A percentile compares a stretch with the other conserved stretches of the same genome.
These are phyloP conservation scores for Xiphophorus couchianus DNA, from an alignment of 2,113 vertebrate genomes.

Conservation along the genomic window DNA sequence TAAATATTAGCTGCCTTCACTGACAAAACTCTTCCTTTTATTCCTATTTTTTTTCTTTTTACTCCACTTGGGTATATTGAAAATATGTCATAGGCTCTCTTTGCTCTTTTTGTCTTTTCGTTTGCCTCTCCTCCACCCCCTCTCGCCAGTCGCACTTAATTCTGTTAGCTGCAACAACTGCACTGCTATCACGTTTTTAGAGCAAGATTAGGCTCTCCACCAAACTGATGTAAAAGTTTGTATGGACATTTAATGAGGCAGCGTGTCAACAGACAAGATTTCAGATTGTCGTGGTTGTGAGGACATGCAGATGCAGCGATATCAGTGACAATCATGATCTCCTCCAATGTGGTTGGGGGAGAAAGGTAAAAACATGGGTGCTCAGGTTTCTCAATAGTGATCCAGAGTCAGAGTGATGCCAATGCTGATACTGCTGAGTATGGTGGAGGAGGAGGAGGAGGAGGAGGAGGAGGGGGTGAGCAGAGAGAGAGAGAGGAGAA, in stretches of 20 bases:
- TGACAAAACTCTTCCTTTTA: not conserved
- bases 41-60: not conserved
- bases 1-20: conserved; percentile 16
- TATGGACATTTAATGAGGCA: not conserved
- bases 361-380: conserved; percentile 15
- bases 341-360: conserved; percentile 34
- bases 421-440: conserved; percentile 57
- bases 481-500: conserved; percentile 16
- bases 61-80: conserved; percentile 22
- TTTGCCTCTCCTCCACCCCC: conserved; percentile 1
- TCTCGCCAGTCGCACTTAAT: conserved; percentile 51
- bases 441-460: conserved; percentile 13
- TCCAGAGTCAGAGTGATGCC: conserved; percentile 57
- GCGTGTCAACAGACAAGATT: conserved; percentile 13
- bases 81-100: conserved; percentile 33
- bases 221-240: conserved; percentile 14
- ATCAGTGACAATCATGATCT: conserved; percentile 55
- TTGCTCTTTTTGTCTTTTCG: conserved; percentile 13
- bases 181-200: conserved; percentile 51
- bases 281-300: conserved; percentile 42
- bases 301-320: conserved; percentile 51
- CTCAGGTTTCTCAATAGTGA: conserved; percentile 64
- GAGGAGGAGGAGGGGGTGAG: not conserved
- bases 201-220: conserved; percentile 45
- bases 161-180: conserved; percentile 20